These are phyloP conservation scores for Argyresthia albistria DNA, from an alignment of 2,888 invertebrate genomes.

Conservation along the genomic window DNA sequence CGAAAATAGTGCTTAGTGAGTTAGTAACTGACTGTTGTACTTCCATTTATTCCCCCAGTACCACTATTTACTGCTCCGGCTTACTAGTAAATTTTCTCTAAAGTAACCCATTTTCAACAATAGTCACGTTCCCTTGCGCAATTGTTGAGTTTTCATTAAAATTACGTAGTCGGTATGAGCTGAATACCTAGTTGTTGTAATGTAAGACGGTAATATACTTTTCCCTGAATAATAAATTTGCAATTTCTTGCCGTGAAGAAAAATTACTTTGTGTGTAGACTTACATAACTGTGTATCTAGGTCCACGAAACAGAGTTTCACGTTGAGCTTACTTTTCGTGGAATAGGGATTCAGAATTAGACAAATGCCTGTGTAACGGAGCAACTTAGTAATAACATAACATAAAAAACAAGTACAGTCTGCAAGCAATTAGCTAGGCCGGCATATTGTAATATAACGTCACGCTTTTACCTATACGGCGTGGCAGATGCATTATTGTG, in stretches of 20 bases:
- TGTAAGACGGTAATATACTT: not conserved
- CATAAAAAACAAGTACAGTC: no score
- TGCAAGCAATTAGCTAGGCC: no score
- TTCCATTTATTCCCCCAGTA: not conserved
- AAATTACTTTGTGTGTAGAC: not conserved
- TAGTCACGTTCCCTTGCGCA: not conserved
- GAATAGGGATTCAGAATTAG: no score
- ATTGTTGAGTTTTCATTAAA: slow-evolving; percentile 1
- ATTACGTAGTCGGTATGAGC: not conserved
- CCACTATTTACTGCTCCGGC: not conserved
- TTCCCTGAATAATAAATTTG: not conserved
- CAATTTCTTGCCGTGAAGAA: not conserved
- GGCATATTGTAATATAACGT: no score
- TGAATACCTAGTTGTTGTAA: not conserved
- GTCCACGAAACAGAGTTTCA: no score
- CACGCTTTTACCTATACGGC: no score
- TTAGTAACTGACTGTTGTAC: not conserved
- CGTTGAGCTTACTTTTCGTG: no score
- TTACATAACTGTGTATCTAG: not conserved
- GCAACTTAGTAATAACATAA: no score
- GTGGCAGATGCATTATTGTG: no score
- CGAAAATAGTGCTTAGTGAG: not conserved
- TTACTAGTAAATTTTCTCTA: not conserved
- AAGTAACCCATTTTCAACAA: not conserved
- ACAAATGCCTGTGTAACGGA: no score